Evolutionary conservation across 1,140 invertebrate species (phyloP).

Genomic region (Drosophila parabipectinata): DNA sequence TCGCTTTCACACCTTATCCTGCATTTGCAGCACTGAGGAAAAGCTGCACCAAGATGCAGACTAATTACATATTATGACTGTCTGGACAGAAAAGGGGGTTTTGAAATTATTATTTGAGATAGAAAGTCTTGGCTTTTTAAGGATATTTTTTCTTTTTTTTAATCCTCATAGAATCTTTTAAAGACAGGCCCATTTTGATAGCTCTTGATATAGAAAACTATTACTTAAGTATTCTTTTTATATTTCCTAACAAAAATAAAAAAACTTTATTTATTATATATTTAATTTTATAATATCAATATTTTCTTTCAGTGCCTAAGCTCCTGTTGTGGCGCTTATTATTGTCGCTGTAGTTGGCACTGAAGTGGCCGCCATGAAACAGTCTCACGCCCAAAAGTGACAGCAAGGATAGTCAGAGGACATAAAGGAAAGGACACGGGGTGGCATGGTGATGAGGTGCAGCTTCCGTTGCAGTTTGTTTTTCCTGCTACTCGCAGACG

Average conservation of each 20-base stretch:
- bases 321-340: constrained; percentile 65
- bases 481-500: constrained; percentile 64
- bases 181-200: no score
- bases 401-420: constrained; percentile 39
- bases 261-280: background rate
- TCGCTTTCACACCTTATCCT: constrained; percentile 63
- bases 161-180: background rate
- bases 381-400: constrained; percentile 59
- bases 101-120: background rate
- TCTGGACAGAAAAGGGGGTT: background rate
- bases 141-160: background rate
- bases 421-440: constrained; percentile 12
- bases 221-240: no score
- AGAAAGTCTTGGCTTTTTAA: background rate
- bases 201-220: no score
- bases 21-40: constrained; percentile 15
- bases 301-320: background rate
- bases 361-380: constrained; percentile 76
- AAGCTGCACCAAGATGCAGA: background rate
- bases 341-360: constrained; percentile 77
- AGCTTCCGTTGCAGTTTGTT: constrained; percentile 77
- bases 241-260: no score
- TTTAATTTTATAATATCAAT: background rate
- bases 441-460: constrained; percentile 49
- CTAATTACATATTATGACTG: background rate